Conservation (phyloP, 2,113 vertebrate species). For the Macquaria ambigua region DNA sequence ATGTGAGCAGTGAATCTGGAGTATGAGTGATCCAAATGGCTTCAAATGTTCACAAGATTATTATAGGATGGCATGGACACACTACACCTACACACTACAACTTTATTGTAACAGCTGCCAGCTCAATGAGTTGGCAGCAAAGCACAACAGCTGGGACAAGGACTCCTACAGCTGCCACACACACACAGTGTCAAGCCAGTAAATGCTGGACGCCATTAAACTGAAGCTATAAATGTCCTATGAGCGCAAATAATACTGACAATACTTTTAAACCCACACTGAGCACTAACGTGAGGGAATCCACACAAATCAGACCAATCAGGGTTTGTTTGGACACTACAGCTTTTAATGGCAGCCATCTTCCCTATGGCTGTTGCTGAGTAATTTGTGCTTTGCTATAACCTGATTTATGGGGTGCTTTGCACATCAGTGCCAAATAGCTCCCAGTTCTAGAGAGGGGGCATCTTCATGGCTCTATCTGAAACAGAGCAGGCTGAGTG, state of each 20-base stretch:
- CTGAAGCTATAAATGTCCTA: conserved; percentile 44
- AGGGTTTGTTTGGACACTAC: conserved; percentile 12
- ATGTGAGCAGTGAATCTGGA: conserved; percentile 42
- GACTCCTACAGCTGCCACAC: conserved; percentile 60
- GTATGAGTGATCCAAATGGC: conserved; percentile 22
- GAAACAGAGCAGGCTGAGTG: conserved; percentile 37
- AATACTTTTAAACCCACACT: conserved; percentile 15
- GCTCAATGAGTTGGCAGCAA: conserved; percentile 68
- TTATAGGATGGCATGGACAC: conserved; percentile 51
- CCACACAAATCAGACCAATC: conserved; percentile 48
- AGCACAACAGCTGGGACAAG: conserved; percentile 73
- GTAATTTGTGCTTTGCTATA: conserved; percentile 51
- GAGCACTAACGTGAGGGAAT: conserved; percentile 16
- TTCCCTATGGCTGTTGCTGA: conserved; percentile 47
- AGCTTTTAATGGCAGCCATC: conserved; percentile 37
- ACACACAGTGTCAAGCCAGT: conserved; percentile 33
- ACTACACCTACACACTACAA: conserved; percentile 39
- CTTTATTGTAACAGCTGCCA: conserved; percentile 73
- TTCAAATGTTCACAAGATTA: conserved; percentile 29
- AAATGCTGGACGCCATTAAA: conserved; percentile 53
- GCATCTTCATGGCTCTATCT: conserved; percentile 32
- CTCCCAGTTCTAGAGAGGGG: conserved; percentile 36
- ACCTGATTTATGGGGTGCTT: conserved; percentile 67
- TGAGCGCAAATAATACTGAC: conserved; percentile 10
- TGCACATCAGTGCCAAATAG: conserved; percentile 49